Conservation (phyloP, 1,140 invertebrate genomes). For the Aphelinus certus region DNA sequence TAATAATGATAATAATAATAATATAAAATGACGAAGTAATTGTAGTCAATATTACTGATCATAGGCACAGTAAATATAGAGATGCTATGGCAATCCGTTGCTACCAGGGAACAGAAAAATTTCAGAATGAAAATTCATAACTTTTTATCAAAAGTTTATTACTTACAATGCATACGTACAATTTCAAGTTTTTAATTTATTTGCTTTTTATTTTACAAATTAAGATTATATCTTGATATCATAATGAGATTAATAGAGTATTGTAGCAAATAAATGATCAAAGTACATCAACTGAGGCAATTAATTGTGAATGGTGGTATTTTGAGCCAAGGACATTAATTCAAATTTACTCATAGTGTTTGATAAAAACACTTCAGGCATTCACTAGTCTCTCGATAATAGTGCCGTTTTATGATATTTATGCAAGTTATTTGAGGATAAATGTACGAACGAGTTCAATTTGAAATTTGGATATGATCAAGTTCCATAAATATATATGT, state of each 20-base stretch:
- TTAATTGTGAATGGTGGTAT: conserved; percentile 9
- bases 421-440: no score
- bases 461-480: no score
- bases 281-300: conserved; percentile 31
- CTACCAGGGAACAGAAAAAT: conserved; percentile 61
- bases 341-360: neutral
- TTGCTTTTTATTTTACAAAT: conserved; percentile 33
- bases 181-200: conserved; percentile 45
- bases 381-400: conserved; percentile 3
- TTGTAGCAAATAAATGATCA: conserved; percentile 31
- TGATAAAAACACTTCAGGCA: conserved; percentile 3
- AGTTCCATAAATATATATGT: neutral
- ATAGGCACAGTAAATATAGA: conserved; percentile 63
- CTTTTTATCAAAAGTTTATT: conserved; percentile 54
- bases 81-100: conserved; percentile 53
- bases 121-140: conserved; percentile 48
- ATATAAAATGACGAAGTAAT: conserved; percentile 42
- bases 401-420: neutral
- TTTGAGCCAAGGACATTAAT: conserved; percentile 17
- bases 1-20: conserved; percentile 53
- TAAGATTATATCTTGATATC: neutral
- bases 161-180: conserved; percentile 56
- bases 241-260: conserved; percentile 18
- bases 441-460: no score
- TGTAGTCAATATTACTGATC: conserved; percentile 48